Percentiles rank a stretch among this genome's conserved stretches.
These are phyloP conservation scores for Eulemur coronatus DNA, from an alignment of 2,797 vertebrate species.

Conservation along the genomic window DNA sequence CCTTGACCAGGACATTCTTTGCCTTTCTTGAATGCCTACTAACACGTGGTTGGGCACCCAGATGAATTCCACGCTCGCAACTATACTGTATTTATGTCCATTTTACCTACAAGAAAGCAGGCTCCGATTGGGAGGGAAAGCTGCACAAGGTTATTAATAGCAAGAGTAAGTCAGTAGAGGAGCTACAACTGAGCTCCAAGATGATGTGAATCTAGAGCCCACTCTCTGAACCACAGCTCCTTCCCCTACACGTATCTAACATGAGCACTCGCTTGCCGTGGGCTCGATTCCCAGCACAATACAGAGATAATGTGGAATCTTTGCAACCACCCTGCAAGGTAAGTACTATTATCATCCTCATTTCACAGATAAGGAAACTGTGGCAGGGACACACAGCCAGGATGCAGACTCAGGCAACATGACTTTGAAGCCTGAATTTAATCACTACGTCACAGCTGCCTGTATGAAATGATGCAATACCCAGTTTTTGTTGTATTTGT, in stretches of 20 bases:
- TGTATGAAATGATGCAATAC: not conserved
- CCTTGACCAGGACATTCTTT: not conserved
- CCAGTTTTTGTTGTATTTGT: accelerated
- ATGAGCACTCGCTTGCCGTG: accelerated
- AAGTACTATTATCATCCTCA: not conserved
- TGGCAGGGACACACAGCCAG: not conserved
- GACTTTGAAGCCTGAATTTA: not conserved
- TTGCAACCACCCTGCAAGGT: not conserved
- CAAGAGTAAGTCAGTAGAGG: not conserved
- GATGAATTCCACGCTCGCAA: not conserved
- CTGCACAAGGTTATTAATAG: not conserved
- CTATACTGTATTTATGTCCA: not conserved
- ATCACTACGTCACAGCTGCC: too few relatives aligned
- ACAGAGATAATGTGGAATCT: not conserved
- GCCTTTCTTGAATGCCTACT: not conserved
- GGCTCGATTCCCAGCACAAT: not conserved
- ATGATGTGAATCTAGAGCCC: accelerated
- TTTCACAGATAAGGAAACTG: not conserved
- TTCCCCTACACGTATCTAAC: accelerated
- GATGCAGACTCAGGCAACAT: not conserved
- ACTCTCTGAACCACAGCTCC: not conserved
- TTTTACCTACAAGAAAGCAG: not conserved
- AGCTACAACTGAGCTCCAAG: not conserved
- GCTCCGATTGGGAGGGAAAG: not conserved
- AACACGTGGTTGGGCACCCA: not conserved